Conservation (phyloP, 2,797 vertebrate species). For the Cirrhinus mrigala region DNA sequence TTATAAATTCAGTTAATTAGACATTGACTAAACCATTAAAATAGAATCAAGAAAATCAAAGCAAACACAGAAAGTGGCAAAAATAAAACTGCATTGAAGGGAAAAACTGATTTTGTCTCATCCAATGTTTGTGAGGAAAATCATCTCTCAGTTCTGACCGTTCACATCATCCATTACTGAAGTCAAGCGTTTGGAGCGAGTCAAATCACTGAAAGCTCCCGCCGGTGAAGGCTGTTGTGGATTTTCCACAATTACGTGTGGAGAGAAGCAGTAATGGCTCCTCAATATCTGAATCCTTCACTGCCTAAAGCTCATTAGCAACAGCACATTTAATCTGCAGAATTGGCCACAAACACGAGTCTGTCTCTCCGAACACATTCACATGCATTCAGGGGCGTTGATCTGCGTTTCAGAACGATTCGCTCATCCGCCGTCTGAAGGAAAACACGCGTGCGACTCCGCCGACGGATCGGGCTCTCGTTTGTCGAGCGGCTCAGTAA, state of each 20-base stretch:
- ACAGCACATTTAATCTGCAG: constrained; percentile 78
- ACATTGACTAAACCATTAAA: background rate
- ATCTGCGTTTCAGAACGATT: constrained; percentile 19
- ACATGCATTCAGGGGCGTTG: constrained; percentile 28
- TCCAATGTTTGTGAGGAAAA: background rate
- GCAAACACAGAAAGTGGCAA: background rate
- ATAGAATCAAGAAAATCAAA: background rate
- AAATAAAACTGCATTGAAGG: background rate
- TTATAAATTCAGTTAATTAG: background rate
- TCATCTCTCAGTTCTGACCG: background rate
- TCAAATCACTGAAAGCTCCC: background rate
- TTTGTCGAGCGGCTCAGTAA: background rate
- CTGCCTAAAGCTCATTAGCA: constrained; percentile 79
- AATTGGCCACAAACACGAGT: constrained; percentile 73
- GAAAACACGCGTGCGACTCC: background rate
- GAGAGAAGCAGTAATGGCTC: constrained; percentile 62
- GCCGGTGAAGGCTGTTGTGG: constrained; percentile 61
- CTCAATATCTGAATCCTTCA: constrained; percentile 76
- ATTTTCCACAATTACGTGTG: constrained; percentile 70
- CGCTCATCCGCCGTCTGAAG: background rate
- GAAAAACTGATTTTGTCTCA: background rate
- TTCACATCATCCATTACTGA: background rate
- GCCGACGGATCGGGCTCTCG: background rate
- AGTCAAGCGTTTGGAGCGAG: background rate
- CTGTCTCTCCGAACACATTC: constrained; percentile 45